Conservation (phyloP, 2,113 vertebrate genomes). For the Hippocampus abdominalis region DNA sequence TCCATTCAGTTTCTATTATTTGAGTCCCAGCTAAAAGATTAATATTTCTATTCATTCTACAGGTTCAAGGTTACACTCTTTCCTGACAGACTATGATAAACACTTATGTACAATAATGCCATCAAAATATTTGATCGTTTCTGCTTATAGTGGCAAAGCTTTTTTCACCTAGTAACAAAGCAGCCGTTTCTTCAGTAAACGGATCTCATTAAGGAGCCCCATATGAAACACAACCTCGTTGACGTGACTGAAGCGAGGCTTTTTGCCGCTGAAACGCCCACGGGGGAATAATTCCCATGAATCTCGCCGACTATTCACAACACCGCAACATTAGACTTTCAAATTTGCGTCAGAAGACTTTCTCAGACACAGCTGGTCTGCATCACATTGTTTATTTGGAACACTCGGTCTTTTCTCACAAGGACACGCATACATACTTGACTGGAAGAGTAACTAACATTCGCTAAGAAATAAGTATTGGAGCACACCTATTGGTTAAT, state of each 20-base stretch:
- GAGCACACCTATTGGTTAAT: neutral
- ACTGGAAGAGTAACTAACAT: neutral
- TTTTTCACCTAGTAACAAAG: constrained; percentile 9
- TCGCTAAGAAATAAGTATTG: neutral
- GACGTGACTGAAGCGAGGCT: constrained; percentile 33
- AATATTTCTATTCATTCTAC: too few species aligned
- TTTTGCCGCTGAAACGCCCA: constrained; percentile 11
- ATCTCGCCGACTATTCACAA: constrained; percentile 35
- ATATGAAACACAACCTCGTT: constrained; percentile 24
- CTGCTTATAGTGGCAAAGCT: constrained; percentile 1
- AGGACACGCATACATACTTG: constrained; percentile 27
- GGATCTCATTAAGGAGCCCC: constrained; percentile 1
- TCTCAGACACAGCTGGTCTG: constrained; percentile 22
- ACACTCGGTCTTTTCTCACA: constrained; percentile 33
- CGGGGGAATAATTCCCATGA: constrained; percentile 26
- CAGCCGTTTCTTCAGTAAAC: constrained; percentile 20
- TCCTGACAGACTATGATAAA: neutral
- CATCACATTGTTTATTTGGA: constrained; percentile 28
- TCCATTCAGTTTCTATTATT: neutral
- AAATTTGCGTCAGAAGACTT: constrained; percentile 2
- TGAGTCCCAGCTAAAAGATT: neutral
- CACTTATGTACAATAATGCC: neutral
- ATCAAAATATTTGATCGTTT: constrained; percentile 10
- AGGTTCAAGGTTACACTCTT: too few species aligned
- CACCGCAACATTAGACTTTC: constrained; percentile 18